These are phyloP conservation scores for Motacilla tschutschensis DNA, from an alignment of 2,113 vertebrate species.

Conservation along the genomic window DNA sequence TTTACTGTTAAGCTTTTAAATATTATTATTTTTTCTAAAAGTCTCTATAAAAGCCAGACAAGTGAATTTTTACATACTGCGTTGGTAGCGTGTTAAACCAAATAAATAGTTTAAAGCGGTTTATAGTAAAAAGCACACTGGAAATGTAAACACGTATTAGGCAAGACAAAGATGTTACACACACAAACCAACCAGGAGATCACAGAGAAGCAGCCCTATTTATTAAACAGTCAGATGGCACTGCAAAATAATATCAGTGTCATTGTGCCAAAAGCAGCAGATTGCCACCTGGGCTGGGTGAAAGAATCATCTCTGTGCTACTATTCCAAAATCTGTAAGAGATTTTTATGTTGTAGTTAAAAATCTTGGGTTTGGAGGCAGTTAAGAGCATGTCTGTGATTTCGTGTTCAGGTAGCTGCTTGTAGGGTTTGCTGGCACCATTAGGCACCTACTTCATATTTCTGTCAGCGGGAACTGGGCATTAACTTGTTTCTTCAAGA, in stretches of 20 bases:
- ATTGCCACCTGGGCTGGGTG: neutral
- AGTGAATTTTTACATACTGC: neutral
- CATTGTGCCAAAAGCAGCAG: neutral
- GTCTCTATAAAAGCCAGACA: neutral
- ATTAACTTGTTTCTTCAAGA: neutral
- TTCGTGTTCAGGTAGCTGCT: neutral
- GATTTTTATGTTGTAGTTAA: neutral
- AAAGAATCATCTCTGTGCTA: neutral
- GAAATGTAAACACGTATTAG: neutral
- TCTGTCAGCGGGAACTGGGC: neutral
- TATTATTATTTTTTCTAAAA: neutral
- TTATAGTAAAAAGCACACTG: neutral
- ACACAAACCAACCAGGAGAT: neutral
- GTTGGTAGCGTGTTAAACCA: neutral
- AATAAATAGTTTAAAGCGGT: neutral
- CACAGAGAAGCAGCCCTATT: neutral
- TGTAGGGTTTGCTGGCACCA: neutral
- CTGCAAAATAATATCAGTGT: neutral
- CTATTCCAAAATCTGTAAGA: neutral
- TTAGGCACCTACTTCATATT: neutral
- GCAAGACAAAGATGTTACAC: neutral
- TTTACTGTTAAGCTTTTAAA: conserved; percentile 25
- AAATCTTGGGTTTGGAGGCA: neutral
- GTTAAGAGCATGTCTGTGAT: neutral
- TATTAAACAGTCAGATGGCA: neutral